phyloP scores from a whole-genome alignment of 92 coral and sea anemone genomes.

The Palythoa grandis region DNA sequence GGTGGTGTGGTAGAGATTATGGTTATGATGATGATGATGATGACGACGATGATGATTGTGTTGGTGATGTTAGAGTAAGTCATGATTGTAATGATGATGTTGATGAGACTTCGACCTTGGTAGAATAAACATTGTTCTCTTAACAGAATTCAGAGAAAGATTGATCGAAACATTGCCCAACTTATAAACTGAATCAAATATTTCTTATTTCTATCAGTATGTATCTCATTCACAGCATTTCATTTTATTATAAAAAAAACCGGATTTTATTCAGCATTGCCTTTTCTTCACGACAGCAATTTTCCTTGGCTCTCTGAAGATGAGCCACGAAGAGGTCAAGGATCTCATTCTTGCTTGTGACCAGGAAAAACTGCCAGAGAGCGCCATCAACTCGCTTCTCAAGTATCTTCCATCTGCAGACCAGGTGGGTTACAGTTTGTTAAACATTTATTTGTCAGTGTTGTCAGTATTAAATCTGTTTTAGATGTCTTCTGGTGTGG shows the following conservation, averaged over 20 bases:
- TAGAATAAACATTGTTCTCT: background rate
- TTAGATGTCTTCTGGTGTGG: no score
- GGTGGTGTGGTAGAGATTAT: no score
- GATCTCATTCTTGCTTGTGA: slow-evolving; percentile 85
- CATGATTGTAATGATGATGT: no score
- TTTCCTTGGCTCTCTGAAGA: slow-evolving; percentile 94
- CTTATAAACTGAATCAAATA: no score
- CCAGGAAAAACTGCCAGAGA: slow-evolving; percentile 79
- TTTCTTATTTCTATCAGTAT: no score
- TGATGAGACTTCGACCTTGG: background rate
- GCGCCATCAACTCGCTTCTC: slow-evolving; percentile 89
- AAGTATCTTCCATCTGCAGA: slow-evolving; percentile 94
- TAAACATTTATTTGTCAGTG: background rate
- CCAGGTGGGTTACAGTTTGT: slow-evolving; percentile 64
- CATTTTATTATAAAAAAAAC: background rate
- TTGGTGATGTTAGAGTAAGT: no score
- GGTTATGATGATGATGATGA: no score
- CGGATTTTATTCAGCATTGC: background rate
- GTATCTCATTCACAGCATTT: no score
- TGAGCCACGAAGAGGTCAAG: slow-evolving; percentile 77
- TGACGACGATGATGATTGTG: no score
- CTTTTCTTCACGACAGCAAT: slow-evolving; percentile 68
- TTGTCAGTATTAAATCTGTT: no score
- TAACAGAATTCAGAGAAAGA: background rate
- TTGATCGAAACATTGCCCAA: background rate